Evolutionary conservation across 2,113 vertebrate species (phyloP).

Genomic region (Mesembrinibis cayennensis): DNA sequence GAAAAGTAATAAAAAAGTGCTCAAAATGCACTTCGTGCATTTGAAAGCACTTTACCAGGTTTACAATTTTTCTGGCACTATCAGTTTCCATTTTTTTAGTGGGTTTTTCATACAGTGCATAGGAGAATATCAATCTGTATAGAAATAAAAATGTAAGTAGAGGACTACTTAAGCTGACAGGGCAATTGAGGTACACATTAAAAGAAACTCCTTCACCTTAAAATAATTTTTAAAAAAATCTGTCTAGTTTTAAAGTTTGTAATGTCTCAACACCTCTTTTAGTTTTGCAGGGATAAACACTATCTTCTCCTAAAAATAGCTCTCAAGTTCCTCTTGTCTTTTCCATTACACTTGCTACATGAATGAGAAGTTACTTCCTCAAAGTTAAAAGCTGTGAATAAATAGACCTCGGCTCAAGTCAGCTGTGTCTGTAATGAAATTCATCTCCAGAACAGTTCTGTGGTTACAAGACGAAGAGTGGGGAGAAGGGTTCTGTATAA

Average conservation of each 20-base stretch:
- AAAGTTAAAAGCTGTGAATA: constrained; percentile 3
- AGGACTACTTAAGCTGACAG: not conserved
- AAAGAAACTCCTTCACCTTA: not conserved
- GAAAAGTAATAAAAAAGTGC: not conserved
- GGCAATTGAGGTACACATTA: not conserved
- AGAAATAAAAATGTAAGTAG: not conserved
- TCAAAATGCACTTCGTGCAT: not conserved
- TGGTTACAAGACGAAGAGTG: not conserved
- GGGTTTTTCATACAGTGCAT: not conserved
- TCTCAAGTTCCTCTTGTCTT: constrained; percentile 23
- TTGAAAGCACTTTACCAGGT: not conserved
- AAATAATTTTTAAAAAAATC: not conserved
- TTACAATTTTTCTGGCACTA: not conserved
- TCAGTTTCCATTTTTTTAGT: not conserved
- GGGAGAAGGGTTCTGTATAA: not conserved
- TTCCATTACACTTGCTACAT: not conserved
- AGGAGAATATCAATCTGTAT: not conserved
- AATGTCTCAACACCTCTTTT: not conserved
- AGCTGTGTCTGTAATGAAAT: not conserved
- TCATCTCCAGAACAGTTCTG: not conserved
- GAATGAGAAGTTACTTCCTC: constrained; percentile 33
- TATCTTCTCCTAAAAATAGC: constrained; percentile 33
- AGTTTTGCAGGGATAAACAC: constrained; percentile 27
- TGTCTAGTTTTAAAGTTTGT: not conserved
- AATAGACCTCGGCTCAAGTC: not conserved